Conservation (phyloP, 2,113 vertebrate genomes). For the Fregata magnificens region DNA sequence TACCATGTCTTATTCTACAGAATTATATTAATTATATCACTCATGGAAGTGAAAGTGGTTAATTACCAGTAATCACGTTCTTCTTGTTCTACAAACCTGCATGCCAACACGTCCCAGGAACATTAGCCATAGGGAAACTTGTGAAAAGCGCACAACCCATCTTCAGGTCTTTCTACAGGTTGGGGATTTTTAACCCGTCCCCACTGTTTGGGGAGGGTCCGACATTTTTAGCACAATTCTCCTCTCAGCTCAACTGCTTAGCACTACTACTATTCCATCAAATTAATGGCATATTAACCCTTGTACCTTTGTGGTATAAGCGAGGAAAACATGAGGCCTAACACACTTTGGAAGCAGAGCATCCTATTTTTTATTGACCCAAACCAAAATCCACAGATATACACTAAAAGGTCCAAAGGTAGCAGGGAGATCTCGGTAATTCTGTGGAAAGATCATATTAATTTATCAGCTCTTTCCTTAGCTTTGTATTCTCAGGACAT, state of each 20-base stretch:
- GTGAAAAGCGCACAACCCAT: background rate
- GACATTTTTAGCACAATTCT: background rate
- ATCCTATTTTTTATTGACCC: background rate
- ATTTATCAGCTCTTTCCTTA: background rate
- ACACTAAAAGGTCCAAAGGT: background rate
- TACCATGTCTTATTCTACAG: background rate
- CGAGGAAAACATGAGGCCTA: background rate
- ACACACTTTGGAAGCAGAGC: background rate
- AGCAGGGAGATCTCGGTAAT: background rate
- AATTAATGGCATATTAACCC: background rate
- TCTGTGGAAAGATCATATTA: background rate
- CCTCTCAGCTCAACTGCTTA: background rate
- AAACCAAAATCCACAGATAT: background rate
- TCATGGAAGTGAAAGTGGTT: background rate
- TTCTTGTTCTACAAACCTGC: background rate
- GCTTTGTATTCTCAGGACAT: background rate
- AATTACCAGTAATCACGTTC: background rate
- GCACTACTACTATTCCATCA: background rate
- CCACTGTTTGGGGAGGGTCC: background rate
- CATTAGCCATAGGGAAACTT: background rate
- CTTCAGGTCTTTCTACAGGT: background rate
- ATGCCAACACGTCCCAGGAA: background rate
- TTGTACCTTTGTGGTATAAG: background rate
- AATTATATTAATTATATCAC: background rate
- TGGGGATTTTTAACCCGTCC: background rate